Evolutionary conservation across 2,888 invertebrate species (phyloP), one percentile per base, ranked within the genome.

Genomic region (Eudemis profundana): DNA sequence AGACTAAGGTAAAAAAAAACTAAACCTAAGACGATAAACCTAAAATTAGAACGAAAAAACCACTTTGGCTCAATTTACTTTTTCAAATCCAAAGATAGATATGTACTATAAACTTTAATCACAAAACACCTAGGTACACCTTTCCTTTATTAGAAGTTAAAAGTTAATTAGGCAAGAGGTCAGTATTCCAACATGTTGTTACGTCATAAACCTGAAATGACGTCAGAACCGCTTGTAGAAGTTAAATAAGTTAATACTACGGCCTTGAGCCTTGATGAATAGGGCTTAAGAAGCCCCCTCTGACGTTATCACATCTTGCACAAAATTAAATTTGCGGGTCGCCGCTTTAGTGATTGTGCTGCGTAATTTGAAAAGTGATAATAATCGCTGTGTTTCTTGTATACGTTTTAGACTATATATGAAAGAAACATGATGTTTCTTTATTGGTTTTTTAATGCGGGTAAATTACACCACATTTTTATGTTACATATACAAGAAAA

Each of bases 311-410:
- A 12, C 44, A 42, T 50, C 33, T 51, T 21, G 36, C 7, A 36
- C 40, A 23, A 29, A 54, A 62, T 56, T 54, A 40, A 56, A 47
- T 62, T 62, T 47, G 29, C n/a, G 46, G 40, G 10, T 46, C 44
- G 44, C 21, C 27, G 46, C 23, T 53, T 46, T 21, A 21, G 21
- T 29, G 14, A 50, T n/a, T 15, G 44, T 15, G 17, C 21, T 42
- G 14, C 33, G 50, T 42, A 21, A 33, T 21, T 33, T 4, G 17
- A 2, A 40, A 40, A 38, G 23, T 23, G 15, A 47, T n/a, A 7
- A 14, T 1, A 2, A 33, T 15, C 0, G 19, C 19, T 38, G 40
- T 42, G 14, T 10, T 29, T 38, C 12, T 4, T 3, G 10, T 5
- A n/a, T n/a, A 38, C 1, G 10, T 38, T 10, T 38, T 38, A 10